Percentiles rank a stretch among this genome's conserved stretches.
phyloP scores from a whole-genome alignment of 2,113 vertebrate genomes.

The Mystacornis crossleyi region DNA sequence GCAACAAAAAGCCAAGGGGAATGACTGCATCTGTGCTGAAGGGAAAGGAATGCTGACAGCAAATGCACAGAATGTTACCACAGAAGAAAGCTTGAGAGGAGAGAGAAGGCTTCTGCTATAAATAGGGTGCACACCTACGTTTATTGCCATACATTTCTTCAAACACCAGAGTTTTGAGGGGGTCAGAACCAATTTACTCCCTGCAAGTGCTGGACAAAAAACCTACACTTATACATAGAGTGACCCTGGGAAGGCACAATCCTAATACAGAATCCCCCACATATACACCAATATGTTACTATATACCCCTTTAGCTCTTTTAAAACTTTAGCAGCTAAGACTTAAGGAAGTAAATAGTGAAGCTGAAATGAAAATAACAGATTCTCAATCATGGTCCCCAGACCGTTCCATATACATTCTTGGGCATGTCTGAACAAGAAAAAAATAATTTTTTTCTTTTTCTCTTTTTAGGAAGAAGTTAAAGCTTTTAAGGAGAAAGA shows the following conservation, averaged over 20 bases:
- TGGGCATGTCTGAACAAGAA: background rate
- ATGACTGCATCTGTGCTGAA: background rate
- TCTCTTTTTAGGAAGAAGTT: background rate
- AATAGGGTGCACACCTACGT: rapidly evolving
- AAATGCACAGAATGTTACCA: background rate
- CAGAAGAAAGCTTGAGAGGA: background rate
- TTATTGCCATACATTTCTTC: background rate
- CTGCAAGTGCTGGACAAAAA: background rate
- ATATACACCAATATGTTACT: background rate
- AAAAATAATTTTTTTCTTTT: background rate
- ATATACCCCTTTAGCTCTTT: background rate
- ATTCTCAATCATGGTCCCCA: background rate
- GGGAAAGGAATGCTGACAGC: background rate
- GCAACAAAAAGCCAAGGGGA: background rate
- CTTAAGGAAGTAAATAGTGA: background rate
- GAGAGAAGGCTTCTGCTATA: background rate
- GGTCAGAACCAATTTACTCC: background rate
- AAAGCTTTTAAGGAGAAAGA: background rate
- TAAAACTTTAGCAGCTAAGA: background rate
- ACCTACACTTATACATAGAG: rapidly evolving
- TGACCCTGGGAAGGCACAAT: background rate
- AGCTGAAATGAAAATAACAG: background rate
- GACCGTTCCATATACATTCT: background rate
- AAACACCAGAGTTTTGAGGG: background rate
- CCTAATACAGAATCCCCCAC: background rate